Percentiles rank a stretch among this genome's conserved stretches.
Conservation (phyloP, 2,888 invertebrate genomes). For the Lymantria dispar region DNA sequence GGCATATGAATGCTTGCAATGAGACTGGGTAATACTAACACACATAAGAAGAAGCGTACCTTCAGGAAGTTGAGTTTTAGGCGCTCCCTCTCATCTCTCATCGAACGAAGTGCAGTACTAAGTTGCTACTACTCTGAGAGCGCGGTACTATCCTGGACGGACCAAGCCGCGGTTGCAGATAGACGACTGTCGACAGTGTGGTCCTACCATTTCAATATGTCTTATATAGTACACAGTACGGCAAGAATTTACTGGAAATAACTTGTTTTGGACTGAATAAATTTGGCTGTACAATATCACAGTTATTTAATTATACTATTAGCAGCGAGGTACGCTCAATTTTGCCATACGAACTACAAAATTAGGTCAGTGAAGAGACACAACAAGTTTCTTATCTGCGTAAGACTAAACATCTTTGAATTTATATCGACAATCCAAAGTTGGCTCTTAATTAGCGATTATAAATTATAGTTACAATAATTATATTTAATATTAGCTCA, state of each 20-base stretch:
- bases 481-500: background rate
- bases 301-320: slow-evolving; percentile 7
- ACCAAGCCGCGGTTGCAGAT: no score
- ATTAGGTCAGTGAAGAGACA: slow-evolving; percentile 49
- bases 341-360: slow-evolving; percentile 21
- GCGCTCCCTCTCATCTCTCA: no score
- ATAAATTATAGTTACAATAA: background rate
- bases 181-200: no score
- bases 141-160: no score
- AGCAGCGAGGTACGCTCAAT: slow-evolving; percentile 29
- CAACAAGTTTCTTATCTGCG: slow-evolving; percentile 45
- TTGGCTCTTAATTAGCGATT: slow-evolving; percentile 3
- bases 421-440: slow-evolving; percentile 13
- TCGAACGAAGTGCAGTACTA: no score
- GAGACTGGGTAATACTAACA: no score
- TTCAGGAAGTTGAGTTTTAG: no score
- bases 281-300: background rate
- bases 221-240: background rate
- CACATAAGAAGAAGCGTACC: no score
- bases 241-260: background rate
- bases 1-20: no score
- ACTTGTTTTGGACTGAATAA: no score
- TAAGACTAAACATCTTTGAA: slow-evolving; percentile 43
- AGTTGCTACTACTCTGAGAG: no score
- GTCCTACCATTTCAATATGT: no score